These are phyloP conservation scores for Diuraphis noxia DNA, from an alignment of 1,140 invertebrate species.

Conservation along the genomic window DNA sequence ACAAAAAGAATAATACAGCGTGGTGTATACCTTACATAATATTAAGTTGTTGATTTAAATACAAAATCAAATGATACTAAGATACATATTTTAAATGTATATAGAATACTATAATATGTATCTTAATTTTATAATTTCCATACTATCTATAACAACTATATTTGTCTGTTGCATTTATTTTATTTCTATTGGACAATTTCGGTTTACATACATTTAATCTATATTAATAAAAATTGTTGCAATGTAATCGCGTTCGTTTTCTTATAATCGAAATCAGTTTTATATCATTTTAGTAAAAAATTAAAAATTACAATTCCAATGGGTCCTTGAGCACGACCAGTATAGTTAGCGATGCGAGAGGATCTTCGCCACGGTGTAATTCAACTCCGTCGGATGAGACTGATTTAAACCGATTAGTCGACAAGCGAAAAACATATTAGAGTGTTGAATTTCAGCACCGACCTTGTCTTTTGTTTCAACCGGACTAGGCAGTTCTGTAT, in stretches of 20 bases:
- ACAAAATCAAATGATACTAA: neutral
- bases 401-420: conserved; percentile 50
- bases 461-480: conserved; percentile 50
- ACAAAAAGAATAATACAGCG: neutral
- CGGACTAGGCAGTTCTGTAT: neutral
- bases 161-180: neutral
- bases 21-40: neutral
- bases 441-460: conserved; percentile 43
- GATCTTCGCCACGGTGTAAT: conserved; percentile 33
- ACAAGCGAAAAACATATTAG: conserved; percentile 37
- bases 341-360: conserved; percentile 3
- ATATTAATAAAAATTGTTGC: neutral
- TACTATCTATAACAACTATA: neutral
- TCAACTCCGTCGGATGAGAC: conserved; percentile 38
- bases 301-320: neutral
- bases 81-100: neutral
- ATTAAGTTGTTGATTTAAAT: neutral
- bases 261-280: neutral
- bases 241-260: neutral
- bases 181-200: neutral
- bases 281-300: neutral
- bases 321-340: neutral
- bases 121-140: neutral
- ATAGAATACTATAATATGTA: neutral
- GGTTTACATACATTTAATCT: neutral